These are phyloP conservation scores for Setophaga petechia DNA, from an alignment of 2,113 vertebrate genomes.

Conservation along the genomic window DNA sequence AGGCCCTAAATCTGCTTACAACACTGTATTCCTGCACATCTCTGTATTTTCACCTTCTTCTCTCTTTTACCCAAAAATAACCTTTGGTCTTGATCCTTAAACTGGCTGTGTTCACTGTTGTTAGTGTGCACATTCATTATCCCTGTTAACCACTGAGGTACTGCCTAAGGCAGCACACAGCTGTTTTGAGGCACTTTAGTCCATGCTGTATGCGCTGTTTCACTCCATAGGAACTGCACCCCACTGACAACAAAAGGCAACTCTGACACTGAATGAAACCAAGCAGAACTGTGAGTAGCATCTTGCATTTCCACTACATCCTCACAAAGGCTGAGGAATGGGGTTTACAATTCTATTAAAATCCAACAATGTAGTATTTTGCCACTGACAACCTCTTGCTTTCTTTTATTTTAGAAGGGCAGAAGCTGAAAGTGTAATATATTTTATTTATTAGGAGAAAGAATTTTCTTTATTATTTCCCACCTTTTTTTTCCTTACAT, in stretches of 20 bases:
- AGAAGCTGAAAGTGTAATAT: not conserved
- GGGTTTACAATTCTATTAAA: conserved; percentile 16
- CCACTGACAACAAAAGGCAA: not conserved
- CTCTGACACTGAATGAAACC: conserved; percentile 11
- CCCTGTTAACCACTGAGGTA: conserved; percentile 6
- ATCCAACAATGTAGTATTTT: not conserved
- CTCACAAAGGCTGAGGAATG: not conserved
- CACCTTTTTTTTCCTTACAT: not conserved
- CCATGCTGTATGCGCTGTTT: not conserved
- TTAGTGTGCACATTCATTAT: conserved; percentile 10
- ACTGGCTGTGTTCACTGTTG: not conserved
- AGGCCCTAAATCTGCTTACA: not conserved
- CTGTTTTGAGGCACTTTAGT: not conserved
- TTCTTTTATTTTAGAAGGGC: not conserved
- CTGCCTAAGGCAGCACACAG: conserved; percentile 12
- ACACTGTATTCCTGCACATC: not conserved
- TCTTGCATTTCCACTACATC: not conserved
- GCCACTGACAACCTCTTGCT: not conserved
- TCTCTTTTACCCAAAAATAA: not conserved
- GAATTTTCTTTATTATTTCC: not conserved
- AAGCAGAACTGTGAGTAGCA: conserved; percentile 24
- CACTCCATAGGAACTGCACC: not conserved
- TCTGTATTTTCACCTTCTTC: not conserved
- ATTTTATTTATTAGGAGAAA: not conserved
- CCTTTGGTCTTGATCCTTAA: not conserved